Conservation (phyloP, 2,797 vertebrate genomes). For the Pristis pectinata region DNA sequence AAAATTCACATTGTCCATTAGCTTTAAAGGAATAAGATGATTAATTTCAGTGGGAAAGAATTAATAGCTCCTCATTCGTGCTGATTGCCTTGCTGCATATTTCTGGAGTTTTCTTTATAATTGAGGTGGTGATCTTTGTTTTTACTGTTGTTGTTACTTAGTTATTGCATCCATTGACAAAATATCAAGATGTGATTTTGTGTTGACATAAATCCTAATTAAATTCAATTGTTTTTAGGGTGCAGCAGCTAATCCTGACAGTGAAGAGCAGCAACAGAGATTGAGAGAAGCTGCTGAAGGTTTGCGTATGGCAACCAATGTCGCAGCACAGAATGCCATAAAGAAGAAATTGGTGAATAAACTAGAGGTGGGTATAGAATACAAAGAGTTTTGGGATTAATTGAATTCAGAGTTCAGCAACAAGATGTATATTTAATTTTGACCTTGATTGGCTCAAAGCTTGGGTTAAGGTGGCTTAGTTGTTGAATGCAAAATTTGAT, state of each 20-base stretch:
- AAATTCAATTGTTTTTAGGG: constrained; percentile 59
- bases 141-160: too few relatives aligned
- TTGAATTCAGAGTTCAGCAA: not conserved
- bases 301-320: constrained; percentile 90
- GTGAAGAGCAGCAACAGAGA: constrained; percentile 92
- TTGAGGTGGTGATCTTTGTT: too few relatives aligned
- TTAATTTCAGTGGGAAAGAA: not conserved
- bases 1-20: not conserved
- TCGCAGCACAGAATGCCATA: constrained; percentile 92
- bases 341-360: constrained; percentile 95
- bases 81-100: not conserved
- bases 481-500: not conserved
- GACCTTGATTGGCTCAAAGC: not conserved
- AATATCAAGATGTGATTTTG: not conserved
- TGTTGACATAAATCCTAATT: not conserved
- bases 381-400: not conserved
- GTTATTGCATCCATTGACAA: too few relatives aligned
- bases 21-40: not conserved
- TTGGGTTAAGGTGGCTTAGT: too few relatives aligned
- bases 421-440: not conserved
- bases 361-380: constrained; percentile 69
- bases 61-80: not conserved
- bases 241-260: constrained; percentile 90
- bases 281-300: constrained; percentile 89
- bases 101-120: not conserved